Conservation (phyloP, 1,140 invertebrate species). For the Lerema accius region DNA sequence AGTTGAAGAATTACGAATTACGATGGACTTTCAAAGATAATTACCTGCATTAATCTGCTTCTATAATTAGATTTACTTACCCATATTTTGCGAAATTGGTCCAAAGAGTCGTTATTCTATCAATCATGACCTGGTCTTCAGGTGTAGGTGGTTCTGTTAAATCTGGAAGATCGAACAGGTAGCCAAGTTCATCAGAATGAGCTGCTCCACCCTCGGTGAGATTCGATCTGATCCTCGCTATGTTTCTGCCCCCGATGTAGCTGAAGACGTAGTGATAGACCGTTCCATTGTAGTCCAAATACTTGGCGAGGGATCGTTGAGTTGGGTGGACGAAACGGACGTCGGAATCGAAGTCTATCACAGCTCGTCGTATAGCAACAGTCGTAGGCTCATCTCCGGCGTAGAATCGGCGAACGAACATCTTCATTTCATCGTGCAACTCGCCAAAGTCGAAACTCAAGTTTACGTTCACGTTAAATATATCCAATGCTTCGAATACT, state of each 20-base stretch:
- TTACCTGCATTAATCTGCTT: too few relatives aligned
- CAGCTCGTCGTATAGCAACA: not conserved
- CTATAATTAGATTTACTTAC: too few relatives aligned
- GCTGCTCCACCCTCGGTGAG: conserved; percentile 35
- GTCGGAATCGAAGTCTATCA: conserved; percentile 28
- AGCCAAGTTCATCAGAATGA: conserved; percentile 51
- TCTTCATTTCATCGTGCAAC: conserved; percentile 9
- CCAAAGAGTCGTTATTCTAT: conserved; percentile 48
- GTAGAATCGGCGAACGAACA: conserved; percentile 24
- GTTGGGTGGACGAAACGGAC: conserved; percentile 8
- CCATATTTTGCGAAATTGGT: conserved; percentile 55
- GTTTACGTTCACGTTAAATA: not conserved
- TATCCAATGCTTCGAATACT: conserved; percentile 1
- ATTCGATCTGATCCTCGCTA: conserved; percentile 31
- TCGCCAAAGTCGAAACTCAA: conserved; percentile 10
- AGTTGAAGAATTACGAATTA: not conserved
- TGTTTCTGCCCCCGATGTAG: conserved; percentile 44
- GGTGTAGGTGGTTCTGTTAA: conserved; percentile 32
- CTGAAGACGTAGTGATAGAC: conserved; percentile 51
- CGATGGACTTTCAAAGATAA: too few relatives aligned
- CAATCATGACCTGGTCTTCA: conserved; percentile 48
- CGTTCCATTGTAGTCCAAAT: conserved; percentile 17
- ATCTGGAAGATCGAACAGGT: conserved; percentile 47
- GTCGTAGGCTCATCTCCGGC: conserved; percentile 21
- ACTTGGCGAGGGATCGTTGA: conserved; percentile 22